Percentiles rank a stretch among this genome's conserved stretches.
These are phyloP conservation scores for Muscicapa comitata DNA, from an alignment of 2,797 vertebrate genomes.

Conservation along the genomic window DNA sequence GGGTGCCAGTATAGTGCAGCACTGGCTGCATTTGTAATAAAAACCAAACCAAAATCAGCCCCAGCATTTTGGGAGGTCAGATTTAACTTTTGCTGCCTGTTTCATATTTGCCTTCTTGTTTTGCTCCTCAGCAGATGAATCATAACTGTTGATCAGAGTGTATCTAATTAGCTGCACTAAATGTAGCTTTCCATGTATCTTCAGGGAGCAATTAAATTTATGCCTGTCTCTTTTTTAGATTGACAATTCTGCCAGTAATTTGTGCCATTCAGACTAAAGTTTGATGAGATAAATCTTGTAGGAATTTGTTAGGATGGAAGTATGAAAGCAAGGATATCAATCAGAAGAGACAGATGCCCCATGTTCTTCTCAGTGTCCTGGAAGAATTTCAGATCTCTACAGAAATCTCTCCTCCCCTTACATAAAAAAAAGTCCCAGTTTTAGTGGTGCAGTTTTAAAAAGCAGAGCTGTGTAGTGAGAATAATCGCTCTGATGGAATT, in stretches of 20 bases:
- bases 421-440: not conserved
- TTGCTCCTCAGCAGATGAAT: constrained; percentile 50
- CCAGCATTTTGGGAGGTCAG: not conserved
- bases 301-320: constrained; percentile 50
- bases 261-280: constrained; percentile 45
- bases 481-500: not conserved
- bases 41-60: not conserved
- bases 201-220: constrained; percentile 57
- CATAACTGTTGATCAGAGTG: constrained; percentile 46
- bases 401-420: not conserved
- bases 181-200: constrained; percentile 48
- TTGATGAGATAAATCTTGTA: constrained; percentile 63
- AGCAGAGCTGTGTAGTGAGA: not conserved
- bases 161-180: constrained; percentile 61
- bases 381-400: constrained; percentile 20
- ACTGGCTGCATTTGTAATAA: not conserved
- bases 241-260: constrained; percentile 60
- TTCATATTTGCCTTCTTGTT: constrained; percentile 26
- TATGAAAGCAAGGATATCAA: constrained; percentile 46
- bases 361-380: not conserved
- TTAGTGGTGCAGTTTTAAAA: not conserved
- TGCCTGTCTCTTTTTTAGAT: constrained; percentile 51
- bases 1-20: not conserved
- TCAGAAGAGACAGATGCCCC: constrained; percentile 19
- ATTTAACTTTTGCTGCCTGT: not conserved